Evolutionary conservation across 2,888 invertebrate genomes (phyloP).

Genomic region (Pyrocoelia pectoralis): DNA sequence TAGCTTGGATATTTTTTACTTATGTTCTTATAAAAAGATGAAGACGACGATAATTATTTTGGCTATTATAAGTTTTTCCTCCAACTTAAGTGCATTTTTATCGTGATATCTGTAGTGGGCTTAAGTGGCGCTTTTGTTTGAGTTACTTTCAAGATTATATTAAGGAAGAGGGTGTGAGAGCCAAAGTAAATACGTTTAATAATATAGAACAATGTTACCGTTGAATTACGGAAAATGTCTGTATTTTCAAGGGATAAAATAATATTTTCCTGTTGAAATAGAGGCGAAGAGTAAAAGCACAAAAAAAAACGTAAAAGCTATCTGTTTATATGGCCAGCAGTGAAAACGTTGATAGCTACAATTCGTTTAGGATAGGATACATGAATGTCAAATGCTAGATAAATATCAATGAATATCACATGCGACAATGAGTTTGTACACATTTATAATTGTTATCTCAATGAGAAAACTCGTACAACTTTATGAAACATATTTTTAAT

Average conservation of each 20-base stretch:
- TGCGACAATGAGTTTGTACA: constrained; percentile 17
- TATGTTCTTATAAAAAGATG: background rate
- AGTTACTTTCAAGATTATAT: background rate
- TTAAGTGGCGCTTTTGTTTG: background rate
- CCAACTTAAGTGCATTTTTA: background rate
- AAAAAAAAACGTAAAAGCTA: constrained; percentile 14
- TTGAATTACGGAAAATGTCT: constrained; percentile 6
- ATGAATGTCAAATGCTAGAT: constrained; percentile 9
- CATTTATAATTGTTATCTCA: constrained; percentile 6
- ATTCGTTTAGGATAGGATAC: constrained; percentile 8
- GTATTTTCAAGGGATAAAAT: constrained; percentile 12
- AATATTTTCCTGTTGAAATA: constrained; percentile 10
- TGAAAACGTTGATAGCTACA: constrained; percentile 13
- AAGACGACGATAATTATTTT: background rate
- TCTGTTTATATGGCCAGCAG: constrained; percentile 9
- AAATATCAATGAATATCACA: constrained; percentile 16
- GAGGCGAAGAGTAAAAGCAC: constrained; percentile 5
- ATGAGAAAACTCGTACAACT: background rate
- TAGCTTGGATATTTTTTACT: constrained; percentile 8
- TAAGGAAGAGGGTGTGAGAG: background rate
- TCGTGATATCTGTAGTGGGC: background rate
- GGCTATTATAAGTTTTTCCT: background rate
- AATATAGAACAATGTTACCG: background rate
- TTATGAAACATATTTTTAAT: constrained; percentile 5
- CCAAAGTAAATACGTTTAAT: background rate